Conservation (phyloP, 2,113 vertebrate genomes). For the Eira barbara region DNA sequence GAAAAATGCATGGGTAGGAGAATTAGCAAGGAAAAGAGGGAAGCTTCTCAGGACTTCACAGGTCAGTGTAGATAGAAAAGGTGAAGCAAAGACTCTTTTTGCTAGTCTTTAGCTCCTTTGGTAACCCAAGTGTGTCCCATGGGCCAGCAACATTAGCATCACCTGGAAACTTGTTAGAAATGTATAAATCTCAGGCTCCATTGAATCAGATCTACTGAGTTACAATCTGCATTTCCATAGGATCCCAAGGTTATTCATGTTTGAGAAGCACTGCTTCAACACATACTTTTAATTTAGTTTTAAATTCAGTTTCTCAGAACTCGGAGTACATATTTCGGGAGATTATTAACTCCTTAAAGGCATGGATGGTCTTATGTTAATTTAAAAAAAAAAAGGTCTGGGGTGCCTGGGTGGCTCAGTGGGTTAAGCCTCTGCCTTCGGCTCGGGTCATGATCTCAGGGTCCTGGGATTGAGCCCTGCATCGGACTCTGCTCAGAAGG, state of each 20-base stretch:
- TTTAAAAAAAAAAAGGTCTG: background rate
- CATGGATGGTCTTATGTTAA: background rate
- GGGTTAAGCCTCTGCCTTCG: too few relatives aligned
- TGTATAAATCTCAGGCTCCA: background rate
- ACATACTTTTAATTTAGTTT: background rate
- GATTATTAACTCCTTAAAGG: background rate
- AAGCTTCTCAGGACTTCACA: background rate
- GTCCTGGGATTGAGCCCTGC: too few relatives aligned
- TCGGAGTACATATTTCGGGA: background rate
- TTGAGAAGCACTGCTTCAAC: background rate
- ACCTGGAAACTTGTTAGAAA: background rate
- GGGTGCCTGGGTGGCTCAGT: too few relatives aligned
- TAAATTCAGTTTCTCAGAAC: background rate
- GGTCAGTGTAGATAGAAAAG: background rate
- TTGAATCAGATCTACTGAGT: background rate
- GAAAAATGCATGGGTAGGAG: background rate
- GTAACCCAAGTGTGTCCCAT: background rate
- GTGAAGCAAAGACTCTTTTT: background rate
- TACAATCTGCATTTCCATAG: background rate
- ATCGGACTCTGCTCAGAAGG: too few relatives aligned
- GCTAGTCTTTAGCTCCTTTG: background rate
- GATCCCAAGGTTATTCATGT: background rate
- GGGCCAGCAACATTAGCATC: background rate
- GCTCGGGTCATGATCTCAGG: too few relatives aligned
- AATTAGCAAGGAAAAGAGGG: background rate